phyloP scores from a whole-genome alignment of 2,797 vertebrate genomes.

The Distichodus sexfasciatus region DNA sequence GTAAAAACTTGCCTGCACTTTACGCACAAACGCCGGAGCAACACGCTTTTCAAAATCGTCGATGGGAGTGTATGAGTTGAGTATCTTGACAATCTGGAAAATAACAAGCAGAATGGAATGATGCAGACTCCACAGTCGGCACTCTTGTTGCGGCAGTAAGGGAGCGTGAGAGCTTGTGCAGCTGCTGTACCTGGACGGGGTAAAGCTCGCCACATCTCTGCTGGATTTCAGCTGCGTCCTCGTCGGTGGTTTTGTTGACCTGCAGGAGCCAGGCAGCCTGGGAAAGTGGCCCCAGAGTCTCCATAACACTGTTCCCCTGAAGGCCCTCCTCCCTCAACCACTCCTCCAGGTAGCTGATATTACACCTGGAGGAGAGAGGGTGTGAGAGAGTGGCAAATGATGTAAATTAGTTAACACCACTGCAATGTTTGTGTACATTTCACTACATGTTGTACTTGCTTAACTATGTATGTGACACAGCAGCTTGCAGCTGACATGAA shows the following conservation, averaged over 20 bases:
- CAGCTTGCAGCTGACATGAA: too few species aligned
- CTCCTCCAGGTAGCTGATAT: conserved; percentile 97
- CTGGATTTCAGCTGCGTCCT: conserved; percentile 87
- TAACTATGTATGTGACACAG: too few species aligned
- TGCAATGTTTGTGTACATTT: too few species aligned
- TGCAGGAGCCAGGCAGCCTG: conserved; percentile 96
- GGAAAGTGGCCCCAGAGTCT: conserved; percentile 86
- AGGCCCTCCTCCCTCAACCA: conserved; percentile 95
- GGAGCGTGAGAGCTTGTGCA: not conserved
- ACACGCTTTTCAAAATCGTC: conserved; percentile 98
- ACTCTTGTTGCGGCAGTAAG: not conserved
- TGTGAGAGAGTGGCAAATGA: too few species aligned
- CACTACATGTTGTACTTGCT: too few species aligned
- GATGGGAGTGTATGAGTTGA: conserved; percentile 97
- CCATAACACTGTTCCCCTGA: conserved; percentile 81
- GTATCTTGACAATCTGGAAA: conserved; percentile 92
- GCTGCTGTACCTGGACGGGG: conserved; percentile 82
- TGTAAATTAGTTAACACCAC: too few species aligned
- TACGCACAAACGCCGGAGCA: conserved; percentile 90
- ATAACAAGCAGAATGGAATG: not conserved
- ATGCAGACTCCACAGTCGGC: not conserved
- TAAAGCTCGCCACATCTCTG: conserved; percentile 86
- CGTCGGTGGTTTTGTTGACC: conserved; percentile 93
- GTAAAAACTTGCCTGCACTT: conserved; percentile 84
- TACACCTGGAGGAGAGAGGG: conserved; percentile 77